Evolutionary conservation across 2,113 vertebrate species (phyloP), one percentile per base, ranked within the genome.

Genomic region (Murina feae): DNA sequence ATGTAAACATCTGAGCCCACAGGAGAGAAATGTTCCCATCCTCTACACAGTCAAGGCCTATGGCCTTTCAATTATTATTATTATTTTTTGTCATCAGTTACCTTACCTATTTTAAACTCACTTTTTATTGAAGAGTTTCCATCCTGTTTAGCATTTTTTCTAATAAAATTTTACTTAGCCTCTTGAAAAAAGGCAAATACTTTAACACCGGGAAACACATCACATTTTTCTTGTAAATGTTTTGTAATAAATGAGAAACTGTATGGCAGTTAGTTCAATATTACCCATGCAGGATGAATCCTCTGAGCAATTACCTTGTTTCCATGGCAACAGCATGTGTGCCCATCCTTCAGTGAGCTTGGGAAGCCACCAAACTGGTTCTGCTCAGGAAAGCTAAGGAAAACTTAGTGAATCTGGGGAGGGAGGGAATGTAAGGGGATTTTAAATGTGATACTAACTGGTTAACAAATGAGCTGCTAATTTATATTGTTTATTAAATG

Each of bases 191-290:
- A 82, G 49, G 51, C 51, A 90, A 96, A 95, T 68, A 80, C 9
- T 88, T 94, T 72, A 81, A 66, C 86, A 84, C 89, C 8, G 13
- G 84, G 86, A 96, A 95, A 86, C 66, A 93, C 32, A 90, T 84
- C 44, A 74, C 66, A 92, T 89, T 96, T 94, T 83, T 71, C 92
- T 94, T 92, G 69, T 75, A 96, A 97, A 96, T 95, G 90, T 95
- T 96, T 95, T 92, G 86, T 95, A 96, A 97, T 96, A 95, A 95
- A 95, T 91, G 79, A 90, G 78, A 95, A 95, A 89, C 63, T 84
- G 68, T 89, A 80, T 37, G 86, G 78, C 65, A 92, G 87, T 89
- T 97, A 97, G 49, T 89, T 80, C 92, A 94, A 69, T 94, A 93
- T 93, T 69, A 95, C 65, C 72, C 86, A 86, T 32, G 93, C 93